Percentiles rank a stretch among this genome's conserved stretches.
Conservation (phyloP, 2,797 vertebrate genomes). For the Hylomyscus alleni region DNA sequence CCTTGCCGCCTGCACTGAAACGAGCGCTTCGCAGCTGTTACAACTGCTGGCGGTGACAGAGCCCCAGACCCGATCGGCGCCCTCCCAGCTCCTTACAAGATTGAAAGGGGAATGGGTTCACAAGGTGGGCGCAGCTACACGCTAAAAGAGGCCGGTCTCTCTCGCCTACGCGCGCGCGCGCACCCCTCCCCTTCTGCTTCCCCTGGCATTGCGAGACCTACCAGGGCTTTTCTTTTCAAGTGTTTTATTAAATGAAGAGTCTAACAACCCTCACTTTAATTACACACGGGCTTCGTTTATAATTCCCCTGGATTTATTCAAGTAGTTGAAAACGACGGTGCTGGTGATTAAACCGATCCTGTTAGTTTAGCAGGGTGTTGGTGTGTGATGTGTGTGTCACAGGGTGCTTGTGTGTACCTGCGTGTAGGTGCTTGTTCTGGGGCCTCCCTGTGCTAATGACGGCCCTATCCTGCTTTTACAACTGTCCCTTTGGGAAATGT, state of each 20-base stretch:
- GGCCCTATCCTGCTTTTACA: accelerated
- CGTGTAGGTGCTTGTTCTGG: too few species aligned
- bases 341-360: constrained; percentile 59
- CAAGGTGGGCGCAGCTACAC: constrained; percentile 86
- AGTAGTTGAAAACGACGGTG: constrained; percentile 72
- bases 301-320: constrained; percentile 73
- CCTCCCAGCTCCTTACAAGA: constrained; percentile 85
- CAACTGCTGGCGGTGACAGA: constrained; percentile 87
- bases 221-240: constrained; percentile 71
- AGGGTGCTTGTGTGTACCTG: accelerated
- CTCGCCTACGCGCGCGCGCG: background rate
- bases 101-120: constrained; percentile 88
- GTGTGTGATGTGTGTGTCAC: background rate
- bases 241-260: constrained; percentile 68
- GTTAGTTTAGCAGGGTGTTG: constrained; percentile 60
- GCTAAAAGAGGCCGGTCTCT: constrained; percentile 80
- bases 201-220: constrained; percentile 72
- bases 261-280: constrained; percentile 75
- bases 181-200: constrained; percentile 71
- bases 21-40: constrained; percentile 89
- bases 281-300: constrained; percentile 60
- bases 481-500: background rate
- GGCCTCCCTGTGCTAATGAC: background rate
- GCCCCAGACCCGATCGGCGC: constrained; percentile 86
- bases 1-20: constrained; percentile 87